These are phyloP conservation scores for Lithophane socia DNA, from an alignment of 2,888 invertebrate species.

Conservation along the genomic window DNA sequence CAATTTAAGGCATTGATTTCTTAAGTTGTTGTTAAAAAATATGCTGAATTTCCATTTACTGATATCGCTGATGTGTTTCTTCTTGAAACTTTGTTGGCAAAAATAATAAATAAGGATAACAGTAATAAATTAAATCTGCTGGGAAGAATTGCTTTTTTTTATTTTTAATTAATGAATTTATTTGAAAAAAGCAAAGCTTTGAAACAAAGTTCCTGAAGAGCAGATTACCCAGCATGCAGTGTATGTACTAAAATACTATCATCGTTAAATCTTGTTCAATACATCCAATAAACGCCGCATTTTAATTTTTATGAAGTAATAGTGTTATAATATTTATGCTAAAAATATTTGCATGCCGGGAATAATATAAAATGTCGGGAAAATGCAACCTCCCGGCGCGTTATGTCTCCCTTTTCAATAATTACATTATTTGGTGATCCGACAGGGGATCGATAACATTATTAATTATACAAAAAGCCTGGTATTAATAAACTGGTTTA, in stretches of 20 bases:
- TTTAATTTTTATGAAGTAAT: slow-evolving; percentile 35
- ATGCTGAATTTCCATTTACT: not conserved
- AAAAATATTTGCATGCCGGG: slow-evolving; percentile 1
- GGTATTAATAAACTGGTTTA: not conserved
- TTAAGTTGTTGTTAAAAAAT: not conserved
- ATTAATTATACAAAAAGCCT: slow-evolving; percentile 4
- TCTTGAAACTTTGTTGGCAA: too few relatives aligned
- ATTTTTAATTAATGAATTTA: too few relatives aligned
- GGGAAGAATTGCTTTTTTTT: too few relatives aligned
- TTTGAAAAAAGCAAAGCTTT: too few relatives aligned
- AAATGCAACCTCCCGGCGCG: slow-evolving; percentile 4
- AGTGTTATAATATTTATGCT: not conserved
- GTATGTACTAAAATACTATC: not conserved
- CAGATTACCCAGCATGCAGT: too few relatives aligned
- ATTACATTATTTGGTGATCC: slow-evolving; percentile 31
- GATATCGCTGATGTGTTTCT: too few relatives aligned
- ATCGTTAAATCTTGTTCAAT: not conserved
- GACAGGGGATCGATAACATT: not conserved
- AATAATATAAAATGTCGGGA: not conserved
- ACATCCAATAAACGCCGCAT: not conserved
- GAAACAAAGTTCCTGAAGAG: too few relatives aligned
- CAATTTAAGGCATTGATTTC: not conserved
- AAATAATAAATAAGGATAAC: too few relatives aligned
- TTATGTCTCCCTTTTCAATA: slow-evolving; percentile 25
- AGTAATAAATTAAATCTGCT: too few relatives aligned